A percentile compares a stretch with the other conserved stretches of the same genome.
Conservation (phyloP, 92 coral and sea anemone species). For the Palythoa grandiflora region DNA sequence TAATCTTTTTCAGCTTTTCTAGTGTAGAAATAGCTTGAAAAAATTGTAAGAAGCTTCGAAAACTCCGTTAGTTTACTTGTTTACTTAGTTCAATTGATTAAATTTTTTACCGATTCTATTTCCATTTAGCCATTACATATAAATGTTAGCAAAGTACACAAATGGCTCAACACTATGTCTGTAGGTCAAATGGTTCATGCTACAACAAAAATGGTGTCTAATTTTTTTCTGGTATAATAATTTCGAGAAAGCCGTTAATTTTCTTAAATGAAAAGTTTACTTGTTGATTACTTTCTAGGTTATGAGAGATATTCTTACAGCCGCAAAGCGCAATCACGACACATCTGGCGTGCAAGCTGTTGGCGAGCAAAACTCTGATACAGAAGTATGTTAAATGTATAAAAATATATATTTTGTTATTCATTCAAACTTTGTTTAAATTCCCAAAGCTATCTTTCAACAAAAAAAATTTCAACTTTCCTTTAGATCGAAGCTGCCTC, state of each 20-base stretch:
- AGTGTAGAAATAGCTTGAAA: neutral
- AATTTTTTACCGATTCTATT: neutral
- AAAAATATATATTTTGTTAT: neutral
- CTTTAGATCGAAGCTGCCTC: conserved; percentile 23
- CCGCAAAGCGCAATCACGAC: neutral
- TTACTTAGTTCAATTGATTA: neutral
- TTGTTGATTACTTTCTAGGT: conserved; percentile 14
- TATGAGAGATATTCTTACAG: conserved; percentile 1
- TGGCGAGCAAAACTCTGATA: conserved; percentile 2
- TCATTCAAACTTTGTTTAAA: neutral
- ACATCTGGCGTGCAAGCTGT: no score
- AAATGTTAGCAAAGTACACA: neutral
- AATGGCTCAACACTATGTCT: neutral
- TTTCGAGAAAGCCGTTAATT: neutral
- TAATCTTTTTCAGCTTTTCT: neutral
- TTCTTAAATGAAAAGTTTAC: conserved; percentile 1
- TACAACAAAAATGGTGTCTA: neutral
- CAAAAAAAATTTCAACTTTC: neutral
- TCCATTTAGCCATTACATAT: neutral
- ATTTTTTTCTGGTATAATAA: neutral
- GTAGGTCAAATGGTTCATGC: conserved; percentile 14
- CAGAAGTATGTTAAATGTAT: conserved; percentile 8
- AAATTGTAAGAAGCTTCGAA: neutral
- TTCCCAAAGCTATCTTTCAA: conserved; percentile 1
- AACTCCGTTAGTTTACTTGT: neutral